Conservation (phyloP, 2,888 invertebrate genomes). For the Yponomeuta malinellus region DNA sequence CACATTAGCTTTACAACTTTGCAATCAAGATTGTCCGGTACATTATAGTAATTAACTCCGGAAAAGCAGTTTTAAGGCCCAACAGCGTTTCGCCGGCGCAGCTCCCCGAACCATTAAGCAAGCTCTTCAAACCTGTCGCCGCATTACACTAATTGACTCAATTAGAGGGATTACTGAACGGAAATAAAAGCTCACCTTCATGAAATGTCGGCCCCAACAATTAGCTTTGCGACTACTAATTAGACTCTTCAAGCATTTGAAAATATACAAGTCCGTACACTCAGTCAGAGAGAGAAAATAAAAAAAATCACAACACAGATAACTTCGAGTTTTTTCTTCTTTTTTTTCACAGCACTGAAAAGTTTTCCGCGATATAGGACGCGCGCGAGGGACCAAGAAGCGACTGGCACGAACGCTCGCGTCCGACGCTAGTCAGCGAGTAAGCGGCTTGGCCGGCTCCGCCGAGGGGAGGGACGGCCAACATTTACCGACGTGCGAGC, state of each 20-base stretch:
- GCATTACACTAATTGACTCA: conserved; percentile 75
- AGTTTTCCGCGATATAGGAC: conserved; percentile 61
- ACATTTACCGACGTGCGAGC: conserved; percentile 46
- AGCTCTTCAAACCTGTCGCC: conserved; percentile 71
- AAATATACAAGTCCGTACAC: conserved; percentile 51
- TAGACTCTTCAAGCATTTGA: conserved; percentile 61
- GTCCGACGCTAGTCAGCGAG: conserved; percentile 55
- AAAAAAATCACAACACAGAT: conserved; percentile 50
- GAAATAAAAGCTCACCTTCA: conserved; percentile 77
- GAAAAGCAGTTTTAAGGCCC: background rate
- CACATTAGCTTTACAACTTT: background rate
- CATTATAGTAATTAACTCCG: background rate
- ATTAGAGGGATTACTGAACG: conserved; percentile 75
- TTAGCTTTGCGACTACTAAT: conserved; percentile 69
- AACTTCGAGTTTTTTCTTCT: conserved; percentile 38
- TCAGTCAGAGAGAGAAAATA: conserved; percentile 26
- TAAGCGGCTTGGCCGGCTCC: conserved; percentile 40
- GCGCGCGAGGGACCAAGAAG: conserved; percentile 4
- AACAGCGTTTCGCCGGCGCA: background rate
- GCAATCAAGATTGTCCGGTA: background rate
- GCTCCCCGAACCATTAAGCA: conserved; percentile 50
- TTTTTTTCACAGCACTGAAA: conserved; percentile 51
- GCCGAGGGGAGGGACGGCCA: conserved; percentile 49
- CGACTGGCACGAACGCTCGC: conserved; percentile 42
- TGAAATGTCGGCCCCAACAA: conserved; percentile 72